Evolutionary conservation across 2,113 vertebrate species (phyloP), one percentile per base, ranked within the genome.

Genomic region (Triplophysa tibetana): DNA sequence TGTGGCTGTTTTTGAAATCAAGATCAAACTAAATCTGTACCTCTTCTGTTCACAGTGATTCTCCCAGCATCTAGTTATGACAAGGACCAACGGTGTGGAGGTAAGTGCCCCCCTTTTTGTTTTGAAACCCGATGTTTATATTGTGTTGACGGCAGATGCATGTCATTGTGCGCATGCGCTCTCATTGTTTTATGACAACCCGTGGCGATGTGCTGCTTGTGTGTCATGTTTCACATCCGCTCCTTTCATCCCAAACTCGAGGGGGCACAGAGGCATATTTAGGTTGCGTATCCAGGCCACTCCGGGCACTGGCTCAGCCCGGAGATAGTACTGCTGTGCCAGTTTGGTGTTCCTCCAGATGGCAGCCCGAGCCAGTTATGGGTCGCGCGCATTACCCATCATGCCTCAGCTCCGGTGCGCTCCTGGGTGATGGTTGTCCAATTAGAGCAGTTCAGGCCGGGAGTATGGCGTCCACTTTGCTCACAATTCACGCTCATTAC

Each of bases 1-100:
- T 38, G 33, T 58, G 19, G 19, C 54, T 58, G n/a, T 58, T 21
- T 58, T 10, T 58, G 8, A 21, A 19, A 17, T 33, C 69, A 33
- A 38, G 43, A 52, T 9, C 54, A 58, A n/a, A 58, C 14, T 38
- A 38, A 38, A 6, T 38, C 33, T 7, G 33, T 8, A 7, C 82
- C 85, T 84, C 89, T 84, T 86, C 82, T 86, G 84, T 90, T 84
- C 87, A 81, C 92, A 99, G 97, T 96, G 86, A 97, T 98, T 89
- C 94, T 99, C 83, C 94, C 97, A 78, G 97, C 97, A 72, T 98
- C 97, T 84, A 96, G 96, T 88, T 93, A 97, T 78, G 96, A 98
- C 77, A 95, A 97, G 88, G 92, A 93, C 87, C 90, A 93, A 0
- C 90, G 93, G 82, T 99, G 97, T 88, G 94, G 93, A 93, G 96